Conservation (phyloP, 2,888 invertebrate genomes). For the Torymus aiolomorphi region DNA sequence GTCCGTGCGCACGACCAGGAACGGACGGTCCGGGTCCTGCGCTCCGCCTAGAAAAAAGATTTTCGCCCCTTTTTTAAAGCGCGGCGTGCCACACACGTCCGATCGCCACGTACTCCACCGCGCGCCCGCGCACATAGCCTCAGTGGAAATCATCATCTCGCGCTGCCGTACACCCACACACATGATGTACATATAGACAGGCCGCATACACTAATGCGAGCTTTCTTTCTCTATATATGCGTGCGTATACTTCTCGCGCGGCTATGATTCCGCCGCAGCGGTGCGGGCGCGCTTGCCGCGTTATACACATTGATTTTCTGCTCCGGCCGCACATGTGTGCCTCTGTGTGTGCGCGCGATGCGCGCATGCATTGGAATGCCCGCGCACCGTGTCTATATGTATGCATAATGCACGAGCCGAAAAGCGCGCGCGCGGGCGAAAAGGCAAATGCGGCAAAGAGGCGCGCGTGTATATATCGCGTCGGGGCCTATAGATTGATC, state of each 20-base stretch:
- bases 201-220: conserved; percentile 5
- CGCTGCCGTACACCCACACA: background rate
- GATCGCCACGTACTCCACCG: too few relatives aligned
- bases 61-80: conserved; percentile 14
- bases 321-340: too few relatives aligned
- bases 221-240: conserved; percentile 6
- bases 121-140: too few relatives aligned
- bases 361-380: background rate
- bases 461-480: background rate
- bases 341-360: background rate
- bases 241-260: conserved; percentile 3
- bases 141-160: background rate
- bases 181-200: background rate
- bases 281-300: too few relatives aligned
- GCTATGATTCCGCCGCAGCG: conserved; percentile 25
- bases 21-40: conserved; percentile 84
- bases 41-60: conserved; percentile 62
- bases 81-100: background rate
- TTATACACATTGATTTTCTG: conserved; percentile 36
- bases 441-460: too few relatives aligned
- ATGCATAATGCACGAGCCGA: too few relatives aligned
- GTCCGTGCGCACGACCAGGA: conserved; percentile 88
- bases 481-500: too few relatives aligned
- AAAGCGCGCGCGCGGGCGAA: too few relatives aligned
- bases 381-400: background rate